These are phyloP conservation scores for Abrostola triplasia DNA, from an alignment of 2,888 invertebrate genomes.

Conservation along the genomic window DNA sequence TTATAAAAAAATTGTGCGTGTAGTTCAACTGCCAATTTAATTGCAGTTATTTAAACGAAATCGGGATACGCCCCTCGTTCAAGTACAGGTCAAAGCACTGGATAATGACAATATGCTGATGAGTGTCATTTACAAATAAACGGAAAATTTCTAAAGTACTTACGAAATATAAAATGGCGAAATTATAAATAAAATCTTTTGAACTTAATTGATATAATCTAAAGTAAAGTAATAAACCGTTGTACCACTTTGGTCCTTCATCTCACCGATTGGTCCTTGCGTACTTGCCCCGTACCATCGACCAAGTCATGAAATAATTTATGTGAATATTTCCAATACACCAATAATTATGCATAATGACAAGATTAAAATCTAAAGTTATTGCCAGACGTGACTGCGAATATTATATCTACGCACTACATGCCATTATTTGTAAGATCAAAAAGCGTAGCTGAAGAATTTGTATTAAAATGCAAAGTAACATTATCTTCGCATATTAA, in stretches of 20 bases:
- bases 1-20: too few relatives aligned
- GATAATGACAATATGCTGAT: too few relatives aligned
- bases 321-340: constrained; percentile 23
- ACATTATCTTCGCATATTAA: constrained; percentile 14
- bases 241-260: constrained; percentile 1
- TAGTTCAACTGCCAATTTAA: too few relatives aligned
- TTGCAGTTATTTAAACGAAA: too few relatives aligned
- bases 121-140: too few relatives aligned
- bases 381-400: constrained; percentile 32
- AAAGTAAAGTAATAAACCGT: too few relatives aligned
- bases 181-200: too few relatives aligned
- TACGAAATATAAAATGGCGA: too few relatives aligned
- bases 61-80: too few relatives aligned
- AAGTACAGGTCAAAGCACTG: too few relatives aligned
- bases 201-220: too few relatives aligned
- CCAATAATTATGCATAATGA: constrained; percentile 25
- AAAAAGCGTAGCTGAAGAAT: constrained; percentile 18
- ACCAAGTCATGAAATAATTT: constrained; percentile 15
- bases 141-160: too few relatives aligned
- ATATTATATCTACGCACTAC: constrained; percentile 15
- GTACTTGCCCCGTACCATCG: constrained; percentile 9
- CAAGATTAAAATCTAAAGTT: constrained; percentile 19
- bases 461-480: constrained; percentile 14
- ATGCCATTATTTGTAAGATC: constrained; percentile 8
- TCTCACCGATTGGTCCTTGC: constrained; percentile 8